phyloP scores from a whole-genome alignment of 2,113 vertebrate species.

The Amazona vittata region DNA sequence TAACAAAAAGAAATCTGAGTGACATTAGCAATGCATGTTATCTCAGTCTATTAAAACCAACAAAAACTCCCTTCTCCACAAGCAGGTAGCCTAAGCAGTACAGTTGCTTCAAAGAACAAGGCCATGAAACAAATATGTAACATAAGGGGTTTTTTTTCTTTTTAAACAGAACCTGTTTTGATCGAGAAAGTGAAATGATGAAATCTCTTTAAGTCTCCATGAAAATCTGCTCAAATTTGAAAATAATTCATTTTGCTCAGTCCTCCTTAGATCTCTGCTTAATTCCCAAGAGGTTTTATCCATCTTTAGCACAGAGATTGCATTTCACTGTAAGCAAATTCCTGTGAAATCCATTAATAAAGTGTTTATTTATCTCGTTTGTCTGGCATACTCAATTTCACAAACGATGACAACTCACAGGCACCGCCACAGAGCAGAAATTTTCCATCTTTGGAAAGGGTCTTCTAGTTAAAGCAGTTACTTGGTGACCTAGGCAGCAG shows the following conservation, averaged over 20 bases:
- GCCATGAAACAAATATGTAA: not conserved
- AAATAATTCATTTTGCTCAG: not conserved
- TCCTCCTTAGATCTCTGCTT: not conserved
- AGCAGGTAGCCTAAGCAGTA: not conserved
- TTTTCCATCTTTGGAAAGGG: not conserved
- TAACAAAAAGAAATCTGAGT: not conserved
- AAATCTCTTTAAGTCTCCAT: not conserved
- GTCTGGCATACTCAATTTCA: not conserved
- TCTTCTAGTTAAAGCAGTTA: not conserved
- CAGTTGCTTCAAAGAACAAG: not conserved
- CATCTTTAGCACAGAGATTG: not conserved
- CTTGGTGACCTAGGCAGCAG: not conserved
- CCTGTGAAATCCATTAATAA: not conserved
- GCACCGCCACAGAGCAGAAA: not conserved
- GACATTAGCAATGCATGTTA: not conserved
- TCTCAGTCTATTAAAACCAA: not conserved
- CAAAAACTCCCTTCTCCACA: not conserved
- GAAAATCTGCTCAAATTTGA: not conserved
- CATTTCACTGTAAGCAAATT: not conserved
- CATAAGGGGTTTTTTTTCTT: not conserved
- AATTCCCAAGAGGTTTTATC: not conserved
- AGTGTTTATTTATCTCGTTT: not conserved
- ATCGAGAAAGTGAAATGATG: not conserved
- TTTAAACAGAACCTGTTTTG: not conserved
- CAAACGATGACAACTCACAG: not conserved